Percentiles rank a stretch among this genome's conserved stretches.
Evolutionary conservation across 92 coral and sea anemone species (phyloP).

Genomic region (Meandrina meandrites): DNA sequence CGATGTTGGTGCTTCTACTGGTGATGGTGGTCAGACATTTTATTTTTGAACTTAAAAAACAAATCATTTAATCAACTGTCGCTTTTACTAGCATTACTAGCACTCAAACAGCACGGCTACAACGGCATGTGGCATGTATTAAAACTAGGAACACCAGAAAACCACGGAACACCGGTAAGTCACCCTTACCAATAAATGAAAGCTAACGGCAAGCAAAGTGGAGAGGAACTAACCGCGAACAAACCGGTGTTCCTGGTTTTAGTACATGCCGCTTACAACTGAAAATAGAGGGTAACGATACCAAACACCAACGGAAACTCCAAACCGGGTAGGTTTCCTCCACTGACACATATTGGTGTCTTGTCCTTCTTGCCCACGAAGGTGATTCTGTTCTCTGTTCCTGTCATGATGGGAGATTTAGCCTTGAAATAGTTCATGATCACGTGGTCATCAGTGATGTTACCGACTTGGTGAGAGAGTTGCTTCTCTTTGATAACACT

Average conservation of each 20-base stretch:
- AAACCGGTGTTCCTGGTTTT: too few species aligned
- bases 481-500: constrained; percentile 55
- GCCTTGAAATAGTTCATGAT: constrained; percentile 52
- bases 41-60: neutral
- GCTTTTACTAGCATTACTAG: too few species aligned
- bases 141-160: too few species aligned
- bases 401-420: constrained; percentile 61
- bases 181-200: too few species aligned
- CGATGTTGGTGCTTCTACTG: neutral
- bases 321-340: neutral
- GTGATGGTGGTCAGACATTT: neutral
- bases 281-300: neutral
- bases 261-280: neutral
- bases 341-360: neutral
- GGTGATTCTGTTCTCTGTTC: constrained; percentile 60
- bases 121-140: too few species aligned
- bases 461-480: constrained; percentile 60
- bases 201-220: too few species aligned
- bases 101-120: too few species aligned
- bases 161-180: too few species aligned
- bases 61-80: too few species aligned
- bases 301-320: neutral
- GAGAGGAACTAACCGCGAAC: too few species aligned
- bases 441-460: constrained; percentile 46
- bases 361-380: constrained; percentile 28